Evolutionary conservation across 2,888 invertebrate species (phyloP), one percentile per base, ranked within the genome.

Genomic region (Clepsis dumicolana): DNA sequence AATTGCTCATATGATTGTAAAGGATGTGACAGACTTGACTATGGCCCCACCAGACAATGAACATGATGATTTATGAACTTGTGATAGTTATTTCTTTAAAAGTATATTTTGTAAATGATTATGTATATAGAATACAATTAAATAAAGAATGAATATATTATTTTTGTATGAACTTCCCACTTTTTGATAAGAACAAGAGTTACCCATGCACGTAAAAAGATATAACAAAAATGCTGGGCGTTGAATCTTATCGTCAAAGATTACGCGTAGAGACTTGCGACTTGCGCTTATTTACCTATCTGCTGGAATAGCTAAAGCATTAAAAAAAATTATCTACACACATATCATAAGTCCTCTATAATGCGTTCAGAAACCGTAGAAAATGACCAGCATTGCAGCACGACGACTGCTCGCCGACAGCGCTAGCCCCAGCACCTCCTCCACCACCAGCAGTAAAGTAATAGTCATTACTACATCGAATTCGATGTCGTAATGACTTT

Each of bases 1-100:
- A 93, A 97, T 99, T 73, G 99, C 99, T 27, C 98, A 98, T 90
- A 98, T 98, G 97, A 99, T 99, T 82, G 96, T 99, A 52, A 97
- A 97, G 89, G 99, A 99, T 94, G 97, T 99, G 70, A 98, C 98
- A 50, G 97, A 95, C 86, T 94, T 98, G 81, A 98, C 98, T 32
- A 94, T 97, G 91, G 94, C 93, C 82, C 94, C 94, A 88, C 93
- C 92, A 71, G 93, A 93, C 70, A 89, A 84, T 80, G 88, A 90
- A 75, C 82, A 81, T 79, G 86, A 89, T 75, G 84, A 80, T 79
- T 77, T 81, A 74, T 84, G 76, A 78, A 84, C 54, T 72, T 85
- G 83, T 85, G 81, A 80, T 80, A 82, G 71, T 68, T 71, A 73
- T 56, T 72, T 48, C 73, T 72, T 76, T 71, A 76, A 71, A 76